Conservation (phyloP, 1,140 invertebrate species). For the Danaus plexippus region DNA sequence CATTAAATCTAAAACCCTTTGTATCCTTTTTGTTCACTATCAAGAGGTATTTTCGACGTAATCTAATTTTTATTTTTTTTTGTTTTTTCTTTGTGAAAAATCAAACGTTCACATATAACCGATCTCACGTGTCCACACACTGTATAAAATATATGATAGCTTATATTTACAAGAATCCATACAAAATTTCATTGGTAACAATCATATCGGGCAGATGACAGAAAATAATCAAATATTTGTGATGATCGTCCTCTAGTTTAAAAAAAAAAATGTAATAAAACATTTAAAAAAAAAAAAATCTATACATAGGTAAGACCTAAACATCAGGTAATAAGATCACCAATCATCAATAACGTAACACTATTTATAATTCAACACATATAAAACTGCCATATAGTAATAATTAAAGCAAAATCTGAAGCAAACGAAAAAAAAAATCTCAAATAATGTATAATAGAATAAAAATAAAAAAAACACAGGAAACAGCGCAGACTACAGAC, state of each 20-base stretch:
- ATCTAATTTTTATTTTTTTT: constrained; percentile 26
- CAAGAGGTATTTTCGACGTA: constrained; percentile 64
- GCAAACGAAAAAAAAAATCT: constrained; percentile 54
- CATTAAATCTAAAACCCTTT: constrained; percentile 68
- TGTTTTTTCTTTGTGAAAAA: constrained; percentile 41
- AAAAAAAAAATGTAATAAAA: constrained; percentile 18
- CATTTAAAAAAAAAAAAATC: constrained; percentile 15
- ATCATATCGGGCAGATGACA: constrained; percentile 19
- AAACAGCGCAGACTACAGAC: constrained; percentile 1
- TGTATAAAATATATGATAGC: constrained; percentile 32
- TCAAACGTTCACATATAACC: constrained; percentile 16
- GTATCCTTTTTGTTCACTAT: constrained; percentile 62
- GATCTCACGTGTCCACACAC: constrained; percentile 18
- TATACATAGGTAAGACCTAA: constrained; percentile 12
- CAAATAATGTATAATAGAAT: constrained; percentile 33
- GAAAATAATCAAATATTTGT: constrained; percentile 35
- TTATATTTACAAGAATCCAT: constrained; percentile 53
- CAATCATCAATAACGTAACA: constrained; percentile 19
- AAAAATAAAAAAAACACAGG: constrained; percentile 39
- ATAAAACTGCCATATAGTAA: constrained; percentile 54
- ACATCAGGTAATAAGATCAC: constrained; percentile 18
- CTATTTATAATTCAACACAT: constrained; percentile 49
- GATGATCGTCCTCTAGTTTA: constrained; percentile 25
- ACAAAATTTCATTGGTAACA: constrained; percentile 33
- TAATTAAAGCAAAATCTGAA: constrained; percentile 59